A percentile compares a stretch with the other conserved stretches of the same genome.
Conservation (phyloP, 1,140 invertebrate genomes). For the Habropoda laboriosa region DNA sequence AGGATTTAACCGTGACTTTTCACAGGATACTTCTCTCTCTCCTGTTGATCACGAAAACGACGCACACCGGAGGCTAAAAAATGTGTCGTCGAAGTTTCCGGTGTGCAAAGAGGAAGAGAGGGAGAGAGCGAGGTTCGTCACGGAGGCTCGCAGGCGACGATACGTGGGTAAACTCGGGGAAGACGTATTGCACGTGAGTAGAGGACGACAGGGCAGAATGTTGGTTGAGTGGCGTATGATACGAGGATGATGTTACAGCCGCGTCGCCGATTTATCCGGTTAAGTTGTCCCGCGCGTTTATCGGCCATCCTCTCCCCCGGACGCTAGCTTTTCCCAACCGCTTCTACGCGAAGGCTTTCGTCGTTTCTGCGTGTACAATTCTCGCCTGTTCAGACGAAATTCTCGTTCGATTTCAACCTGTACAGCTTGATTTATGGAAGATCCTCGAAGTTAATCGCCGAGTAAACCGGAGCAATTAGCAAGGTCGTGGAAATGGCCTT, state of each 20-base stretch:
- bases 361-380: too few relatives aligned
- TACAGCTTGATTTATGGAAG: not conserved
- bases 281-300: conserved; percentile 35
- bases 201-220: conserved; percentile 63
- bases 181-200: conserved; percentile 70
- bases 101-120: not conserved
- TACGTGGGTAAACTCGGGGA: conserved; percentile 65
- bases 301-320: not conserved
- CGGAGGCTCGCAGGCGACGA: conserved; percentile 17
- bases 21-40: not conserved
- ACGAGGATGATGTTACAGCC: conserved; percentile 67
- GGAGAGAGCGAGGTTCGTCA: not conserved
- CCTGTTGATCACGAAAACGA: not conserved
- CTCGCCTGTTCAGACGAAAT: too few relatives aligned
- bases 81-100: conserved; percentile 10
- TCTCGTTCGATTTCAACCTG: too few relatives aligned
- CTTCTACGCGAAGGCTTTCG: too few relatives aligned
- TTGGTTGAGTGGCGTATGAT: conserved; percentile 68
- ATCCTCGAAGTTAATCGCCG: not conserved
- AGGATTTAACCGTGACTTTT: not conserved
- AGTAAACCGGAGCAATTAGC: not conserved
- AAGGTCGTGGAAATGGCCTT: too few relatives aligned
- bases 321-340: not conserved
- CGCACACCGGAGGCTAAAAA: not conserved
- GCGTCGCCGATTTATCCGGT: conserved; percentile 70